Evolutionary conservation across 2,113 vertebrate species (phyloP), one percentile per base, ranked within the genome.

Genomic region (Passer montanus): DNA sequence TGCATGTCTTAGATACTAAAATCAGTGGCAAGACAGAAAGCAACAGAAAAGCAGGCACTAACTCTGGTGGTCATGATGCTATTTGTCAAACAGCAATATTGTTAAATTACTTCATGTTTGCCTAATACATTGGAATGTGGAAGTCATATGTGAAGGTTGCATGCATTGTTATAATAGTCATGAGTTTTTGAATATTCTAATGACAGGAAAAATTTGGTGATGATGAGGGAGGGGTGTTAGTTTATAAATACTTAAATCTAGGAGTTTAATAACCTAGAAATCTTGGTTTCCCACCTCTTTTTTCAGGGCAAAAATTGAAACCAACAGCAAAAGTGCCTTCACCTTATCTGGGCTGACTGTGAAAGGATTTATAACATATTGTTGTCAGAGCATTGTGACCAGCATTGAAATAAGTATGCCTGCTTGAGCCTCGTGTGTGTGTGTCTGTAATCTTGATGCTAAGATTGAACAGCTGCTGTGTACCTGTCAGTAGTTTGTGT

Each of bases 401-500:
- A 79, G 91, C 91, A 96, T 90, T 88, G 69, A 95, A 96, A 95
- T 93, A 89, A 96, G 50, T 58, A 69, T 79, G 53, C 44, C 55
- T 95, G 81, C 78, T 91, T 89, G 76, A 90, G 88, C 84, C 87
- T 64, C 55, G 6, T 95, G 76, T 89, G 75, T 89, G 68, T 89
- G 47, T 58, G 43, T 77, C 64, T 0, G 1, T 90, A 95, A 93
- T 92, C 80, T 78, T 94, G 94, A 92, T 84, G 92, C 31, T 84
- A 84, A 93, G 93, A 96, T 90, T 93, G 88, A 96, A 70, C 76
- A 88, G 92, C 88, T 96, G 86, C 93, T 95, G 82, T 81, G 70
- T 96, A 97, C 81, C 92, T 95, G 84, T 83, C 73, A 50, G 84
- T 53, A 90, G 44, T 6, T 14, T 84, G 69, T 75, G 47, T 75